These are phyloP conservation scores for Zaprionus capensis DNA, from an alignment of 1,140 invertebrate genomes.

Conservation along the genomic window DNA sequence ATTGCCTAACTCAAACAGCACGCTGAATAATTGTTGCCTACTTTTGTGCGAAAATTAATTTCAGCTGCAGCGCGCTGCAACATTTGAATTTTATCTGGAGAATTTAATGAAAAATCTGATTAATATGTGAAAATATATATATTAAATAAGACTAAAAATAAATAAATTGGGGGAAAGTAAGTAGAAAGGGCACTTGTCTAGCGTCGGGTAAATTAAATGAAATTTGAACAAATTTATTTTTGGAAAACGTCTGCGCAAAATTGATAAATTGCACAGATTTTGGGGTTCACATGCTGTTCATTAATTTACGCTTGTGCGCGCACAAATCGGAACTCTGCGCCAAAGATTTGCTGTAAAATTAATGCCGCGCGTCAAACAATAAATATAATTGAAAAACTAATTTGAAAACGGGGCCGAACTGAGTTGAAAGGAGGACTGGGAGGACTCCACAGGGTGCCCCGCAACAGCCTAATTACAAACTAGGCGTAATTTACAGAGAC, in stretches of 20 bases:
- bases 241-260: not conserved
- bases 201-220: not conserved
- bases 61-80: not conserved
- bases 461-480: constrained; percentile 36
- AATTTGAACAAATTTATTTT: not conserved
- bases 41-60: constrained; percentile 23
- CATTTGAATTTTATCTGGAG: not conserved
- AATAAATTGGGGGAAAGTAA: not conserved
- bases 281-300: constrained; percentile 15
- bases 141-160: not conserved
- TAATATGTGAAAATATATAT: not conserved
- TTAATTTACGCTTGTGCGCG: constrained; percentile 27
- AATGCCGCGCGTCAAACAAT: constrained; percentile 55
- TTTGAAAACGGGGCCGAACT: constrained; percentile 39
- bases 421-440: not conserved
- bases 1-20: not conserved
- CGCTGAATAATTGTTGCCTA: constrained; percentile 9
- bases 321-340: constrained; percentile 12
- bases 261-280: constrained; percentile 32
- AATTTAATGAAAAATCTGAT: no score
- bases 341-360: constrained; percentile 32
- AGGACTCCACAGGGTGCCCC: not conserved
- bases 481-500: constrained; percentile 30
- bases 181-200: not conserved
- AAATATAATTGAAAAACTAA: constrained; percentile 78